Evolutionary conservation across 2,113 vertebrate species (phyloP), one percentile per base, ranked within the genome.

Genomic region (Epinephelus cyanopodus): DNA sequence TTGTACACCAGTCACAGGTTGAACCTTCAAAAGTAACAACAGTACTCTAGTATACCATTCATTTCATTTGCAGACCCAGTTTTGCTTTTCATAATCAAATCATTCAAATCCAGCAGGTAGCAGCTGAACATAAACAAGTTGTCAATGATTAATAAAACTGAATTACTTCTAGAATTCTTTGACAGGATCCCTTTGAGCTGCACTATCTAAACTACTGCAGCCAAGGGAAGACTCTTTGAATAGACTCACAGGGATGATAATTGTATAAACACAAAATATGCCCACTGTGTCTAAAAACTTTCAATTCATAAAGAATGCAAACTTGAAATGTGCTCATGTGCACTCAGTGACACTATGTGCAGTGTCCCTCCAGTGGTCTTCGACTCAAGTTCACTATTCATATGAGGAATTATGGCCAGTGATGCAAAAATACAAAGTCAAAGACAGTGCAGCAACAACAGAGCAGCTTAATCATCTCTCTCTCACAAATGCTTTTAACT

Each of bases 401-500:
- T 52, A 13, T 42, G 11, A 13, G 15, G 37, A 50, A 81, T 33
- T 37, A 62, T 45, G 18, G 27, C 29, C 15, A 61, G 12, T 58
- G 29, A 53, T 67, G 23, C 19, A 37, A 6, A 77, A 48, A 65
- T 15, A 25, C 7, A 18, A 3, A 63, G 23, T 63, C 23, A 73
- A 58, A 79, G 42, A 63, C 23, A 67, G 23, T 3, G 17, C 12
- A 10, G 33, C 53, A 63, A 10, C 58, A 71, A 4, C 17, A n/a
- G 52, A 50, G 23, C n/a, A 14, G 19, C 65, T 19, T 42, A 25
- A 82, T 70, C 19, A 64, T 66, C 11, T 33, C 17, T 5, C 29
- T 69, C 14, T 58, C 37, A 58, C 12, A 45, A 25, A 66, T 70
- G 60, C 65, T 60, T 71, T 80, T 39, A 39, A 58, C 65, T 65